phyloP scores from a whole-genome alignment of 2,888 invertebrate genomes.

The Troilus luridus region DNA sequence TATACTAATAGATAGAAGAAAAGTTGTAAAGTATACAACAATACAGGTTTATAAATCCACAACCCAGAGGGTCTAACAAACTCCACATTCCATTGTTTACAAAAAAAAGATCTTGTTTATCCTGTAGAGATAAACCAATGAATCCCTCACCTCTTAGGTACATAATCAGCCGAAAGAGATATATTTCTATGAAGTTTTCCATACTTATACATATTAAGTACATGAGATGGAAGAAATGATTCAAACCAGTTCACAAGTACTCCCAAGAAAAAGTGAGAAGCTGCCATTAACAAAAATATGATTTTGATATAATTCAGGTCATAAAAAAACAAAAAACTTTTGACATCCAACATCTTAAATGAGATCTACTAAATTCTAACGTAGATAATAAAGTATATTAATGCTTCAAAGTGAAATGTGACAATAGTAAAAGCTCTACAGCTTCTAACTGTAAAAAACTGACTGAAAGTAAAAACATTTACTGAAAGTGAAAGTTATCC shows the following conservation, averaged over 20 bases:
- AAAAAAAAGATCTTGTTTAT: not conserved
- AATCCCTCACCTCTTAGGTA: conserved; percentile 77
- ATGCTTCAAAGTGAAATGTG: not conserved
- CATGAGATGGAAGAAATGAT: conserved; percentile 76
- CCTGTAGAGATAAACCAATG: not conserved
- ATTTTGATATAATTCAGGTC: not conserved
- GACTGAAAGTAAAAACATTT: too few species aligned
- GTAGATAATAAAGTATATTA: not conserved
- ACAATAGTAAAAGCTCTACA: not conserved
- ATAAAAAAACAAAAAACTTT: not conserved
- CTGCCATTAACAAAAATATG: not conserved
- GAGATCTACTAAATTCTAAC: not conserved
- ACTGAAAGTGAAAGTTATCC: not conserved
- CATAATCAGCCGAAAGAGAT: conserved; percentile 72
- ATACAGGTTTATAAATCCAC: too few species aligned
- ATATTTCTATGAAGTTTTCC: conserved; percentile 80
- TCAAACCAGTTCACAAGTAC: conserved; percentile 78
- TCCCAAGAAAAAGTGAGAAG: conserved; percentile 68
- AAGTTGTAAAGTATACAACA: not conserved
- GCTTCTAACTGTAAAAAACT: not conserved
- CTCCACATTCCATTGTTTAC: not conserved
- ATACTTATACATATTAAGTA: conserved; percentile 79
- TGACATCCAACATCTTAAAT: not conserved
- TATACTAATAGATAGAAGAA: not conserved
- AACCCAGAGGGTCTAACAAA: not conserved